Percentiles rank a stretch among this genome's conserved stretches.
Conservation (phyloP, 2,888 invertebrate species). For the Sphecodes monilicornis region DNA sequence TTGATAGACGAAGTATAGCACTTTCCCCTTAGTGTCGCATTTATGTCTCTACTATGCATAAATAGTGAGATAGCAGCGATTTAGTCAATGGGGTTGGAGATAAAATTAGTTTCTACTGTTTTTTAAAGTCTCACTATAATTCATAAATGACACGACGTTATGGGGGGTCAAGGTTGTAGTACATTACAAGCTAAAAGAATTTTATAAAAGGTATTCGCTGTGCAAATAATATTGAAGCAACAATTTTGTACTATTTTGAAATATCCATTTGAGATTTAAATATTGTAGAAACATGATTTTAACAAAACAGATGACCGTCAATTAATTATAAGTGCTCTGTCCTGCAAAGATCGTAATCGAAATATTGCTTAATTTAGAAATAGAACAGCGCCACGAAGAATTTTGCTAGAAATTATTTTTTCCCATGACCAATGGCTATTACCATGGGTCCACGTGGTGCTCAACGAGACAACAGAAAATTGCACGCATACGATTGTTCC, state of each 20-base stretch:
- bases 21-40: neutral
- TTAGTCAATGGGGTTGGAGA: neutral
- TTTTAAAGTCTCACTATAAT: neutral
- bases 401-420: neutral
- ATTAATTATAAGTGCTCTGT: no score
- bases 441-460: neutral
- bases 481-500: constrained; percentile 62
- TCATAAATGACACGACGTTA: neutral
- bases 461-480: constrained; percentile 32
- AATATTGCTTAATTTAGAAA: neutral
- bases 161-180: no score
- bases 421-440: neutral
- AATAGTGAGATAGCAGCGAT: no score
- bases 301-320: no score
- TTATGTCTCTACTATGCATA: no score
- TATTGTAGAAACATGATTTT: no score
- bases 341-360: neutral
- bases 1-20: neutral
- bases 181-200: no score
- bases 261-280: no score
- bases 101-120: neutral
- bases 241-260: no score
- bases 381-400: neutral
- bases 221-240: no score
- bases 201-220: no score